phyloP scores from a whole-genome alignment of 1,140 invertebrate genomes.

The Agrypnia vestita region DNA sequence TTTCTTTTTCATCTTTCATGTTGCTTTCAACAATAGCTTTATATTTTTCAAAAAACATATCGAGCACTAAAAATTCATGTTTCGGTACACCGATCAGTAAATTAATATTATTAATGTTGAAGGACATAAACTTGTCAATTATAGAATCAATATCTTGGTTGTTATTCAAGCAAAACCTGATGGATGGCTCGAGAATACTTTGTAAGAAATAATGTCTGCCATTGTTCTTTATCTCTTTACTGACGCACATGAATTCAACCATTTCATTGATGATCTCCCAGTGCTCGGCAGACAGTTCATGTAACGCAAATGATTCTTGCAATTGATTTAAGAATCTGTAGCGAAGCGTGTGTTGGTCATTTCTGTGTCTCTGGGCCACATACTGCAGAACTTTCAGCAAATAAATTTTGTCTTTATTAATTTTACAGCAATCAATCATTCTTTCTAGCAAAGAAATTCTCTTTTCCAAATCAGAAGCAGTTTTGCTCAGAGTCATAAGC shows the following conservation, averaged over 20 bases:
- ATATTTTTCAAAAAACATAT: slow-evolving; percentile 46
- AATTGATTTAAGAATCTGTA: slow-evolving; percentile 48
- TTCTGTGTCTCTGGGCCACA: slow-evolving; percentile 52
- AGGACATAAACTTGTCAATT: slow-evolving; percentile 47
- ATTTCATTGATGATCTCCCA: slow-evolving; percentile 55
- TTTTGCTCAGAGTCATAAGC: slow-evolving; percentile 27
- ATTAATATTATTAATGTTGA: slow-evolving; percentile 44
- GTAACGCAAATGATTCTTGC: slow-evolving; percentile 30
- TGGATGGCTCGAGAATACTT: slow-evolving; percentile 22
- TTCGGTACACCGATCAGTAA: slow-evolving; percentile 35
- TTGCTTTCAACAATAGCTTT: slow-evolving; percentile 41
- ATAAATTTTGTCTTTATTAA: slow-evolving; percentile 38
- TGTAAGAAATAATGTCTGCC: slow-evolving; percentile 42
- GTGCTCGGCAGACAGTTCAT: slow-evolving; percentile 48
- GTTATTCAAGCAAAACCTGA: slow-evolving; percentile 43
- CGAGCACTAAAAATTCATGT: slow-evolving; percentile 36
- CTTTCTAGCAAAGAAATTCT: slow-evolving; percentile 25
- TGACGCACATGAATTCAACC: slow-evolving; percentile 51
- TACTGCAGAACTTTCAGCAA: slow-evolving; percentile 50
- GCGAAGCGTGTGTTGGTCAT: slow-evolving; percentile 49
- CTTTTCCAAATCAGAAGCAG: slow-evolving; percentile 14
- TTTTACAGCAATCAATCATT: slow-evolving; percentile 57
- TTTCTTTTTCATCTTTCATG: slow-evolving; percentile 9
- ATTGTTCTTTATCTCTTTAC: slow-evolving; percentile 49
- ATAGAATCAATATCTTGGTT: slow-evolving; percentile 40